A percentile compares a stretch with the other conserved stretches of the same genome.
Evolutionary conservation across 2,888 invertebrate genomes (phyloP).

Genomic region (Dicyrtoma fusca): DNA sequence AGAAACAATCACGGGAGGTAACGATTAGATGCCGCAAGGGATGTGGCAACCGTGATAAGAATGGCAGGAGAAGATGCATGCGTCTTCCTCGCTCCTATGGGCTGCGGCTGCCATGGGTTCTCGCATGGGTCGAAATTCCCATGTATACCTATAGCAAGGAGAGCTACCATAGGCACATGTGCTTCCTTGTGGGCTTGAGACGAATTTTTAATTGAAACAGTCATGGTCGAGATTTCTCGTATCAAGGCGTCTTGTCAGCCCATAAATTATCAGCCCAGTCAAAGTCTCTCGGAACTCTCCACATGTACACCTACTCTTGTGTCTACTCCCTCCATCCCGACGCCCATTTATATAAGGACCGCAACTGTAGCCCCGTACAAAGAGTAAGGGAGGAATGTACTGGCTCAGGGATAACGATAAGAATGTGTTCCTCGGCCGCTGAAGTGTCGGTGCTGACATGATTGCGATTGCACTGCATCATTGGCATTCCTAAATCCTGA

Average conservation of each 20-base stretch:
- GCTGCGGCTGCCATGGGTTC: neutral
- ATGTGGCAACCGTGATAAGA: constrained; percentile 7
- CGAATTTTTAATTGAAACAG: constrained; percentile 46
- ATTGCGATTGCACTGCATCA: too few species aligned
- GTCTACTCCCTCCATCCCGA: neutral
- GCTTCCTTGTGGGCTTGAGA: constrained; percentile 2
- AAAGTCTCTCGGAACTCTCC: neutral
- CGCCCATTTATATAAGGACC: too few species aligned
- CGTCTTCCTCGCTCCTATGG: neutral
- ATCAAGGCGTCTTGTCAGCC: constrained; percentile 32
- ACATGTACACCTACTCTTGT: neutral
- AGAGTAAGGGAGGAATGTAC: neutral
- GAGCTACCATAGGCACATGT: neutral
- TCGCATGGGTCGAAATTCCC: neutral
- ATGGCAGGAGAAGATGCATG: neutral
- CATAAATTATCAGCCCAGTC: constrained; percentile 40
- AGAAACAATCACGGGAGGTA: constrained; percentile 18
- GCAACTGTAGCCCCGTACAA: too few species aligned
- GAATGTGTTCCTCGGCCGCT: too few species aligned
- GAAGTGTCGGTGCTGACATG: too few species aligned
- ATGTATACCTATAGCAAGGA: neutral
- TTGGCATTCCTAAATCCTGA: too few species aligned
- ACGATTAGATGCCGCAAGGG: neutral
- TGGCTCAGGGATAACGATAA: too few species aligned
- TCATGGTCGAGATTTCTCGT: constrained; percentile 39